Conservation (phyloP, 2,888 invertebrate species). For the Limnephilus auricula region DNA sequence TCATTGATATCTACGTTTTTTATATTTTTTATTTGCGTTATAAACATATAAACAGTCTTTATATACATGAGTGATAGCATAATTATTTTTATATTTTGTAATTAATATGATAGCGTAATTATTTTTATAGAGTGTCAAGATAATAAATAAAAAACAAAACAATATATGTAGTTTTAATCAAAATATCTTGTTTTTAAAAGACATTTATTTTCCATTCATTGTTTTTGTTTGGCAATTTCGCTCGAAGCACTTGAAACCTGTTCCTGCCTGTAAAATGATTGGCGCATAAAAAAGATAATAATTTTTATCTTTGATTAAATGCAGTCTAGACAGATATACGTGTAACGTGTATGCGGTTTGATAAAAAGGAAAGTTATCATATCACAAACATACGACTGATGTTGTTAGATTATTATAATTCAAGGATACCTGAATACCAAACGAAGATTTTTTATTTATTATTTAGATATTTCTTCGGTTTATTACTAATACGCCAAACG, state of each 20-base stretch:
- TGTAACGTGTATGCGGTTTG: background rate
- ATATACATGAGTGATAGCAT: too few species aligned
- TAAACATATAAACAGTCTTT: too few species aligned
- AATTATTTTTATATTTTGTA: too few species aligned
- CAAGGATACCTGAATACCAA: background rate
- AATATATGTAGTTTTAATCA: too few species aligned
- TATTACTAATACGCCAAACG: background rate
- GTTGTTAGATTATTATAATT: background rate
- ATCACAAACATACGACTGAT: background rate
- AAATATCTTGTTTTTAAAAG: background rate
- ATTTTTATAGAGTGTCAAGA: too few species aligned
- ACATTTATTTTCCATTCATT: background rate
- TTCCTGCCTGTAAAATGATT: background rate
- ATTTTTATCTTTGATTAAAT: background rate
- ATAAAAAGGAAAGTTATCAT: background rate
- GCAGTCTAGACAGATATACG: background rate
- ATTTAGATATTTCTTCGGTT: background rate
- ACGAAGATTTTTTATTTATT: background rate
- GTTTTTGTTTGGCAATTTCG: background rate
- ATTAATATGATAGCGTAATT: too few species aligned
- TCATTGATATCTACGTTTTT: too few species aligned
- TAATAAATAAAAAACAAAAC: too few species aligned
- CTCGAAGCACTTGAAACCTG: background rate
- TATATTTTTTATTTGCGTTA: too few species aligned
- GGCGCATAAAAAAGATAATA: background rate